phyloP scores from a whole-genome alignment of 2,113 vertebrate genomes.

The Ellobius talpinus region DNA sequence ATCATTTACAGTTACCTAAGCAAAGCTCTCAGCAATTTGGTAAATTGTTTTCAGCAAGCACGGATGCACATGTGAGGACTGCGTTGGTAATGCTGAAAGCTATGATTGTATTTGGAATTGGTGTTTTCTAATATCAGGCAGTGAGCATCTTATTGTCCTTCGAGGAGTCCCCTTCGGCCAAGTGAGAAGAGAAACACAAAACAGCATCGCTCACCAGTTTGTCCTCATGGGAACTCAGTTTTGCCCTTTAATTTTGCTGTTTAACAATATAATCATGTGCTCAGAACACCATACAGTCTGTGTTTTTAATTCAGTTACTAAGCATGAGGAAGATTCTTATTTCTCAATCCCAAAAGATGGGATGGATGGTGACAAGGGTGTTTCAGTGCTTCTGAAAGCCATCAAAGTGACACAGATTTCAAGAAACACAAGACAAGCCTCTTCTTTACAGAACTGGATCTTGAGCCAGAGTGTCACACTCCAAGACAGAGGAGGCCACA shows the following conservation, averaged over 20 bases:
- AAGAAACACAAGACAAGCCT: not conserved
- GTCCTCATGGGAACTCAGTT: not conserved
- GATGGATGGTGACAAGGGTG: not conserved
- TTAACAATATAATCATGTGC: constrained; percentile 12
- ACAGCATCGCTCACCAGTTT: constrained; percentile 10
- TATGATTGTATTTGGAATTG: constrained; percentile 13
- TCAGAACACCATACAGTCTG: not conserved
- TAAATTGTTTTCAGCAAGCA: constrained; percentile 26
- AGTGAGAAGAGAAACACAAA: constrained; percentile 53
- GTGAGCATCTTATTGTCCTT: constrained; percentile 43
- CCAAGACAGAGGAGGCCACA: not conserved
- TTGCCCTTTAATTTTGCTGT: constrained; percentile 15
- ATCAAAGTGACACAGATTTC: not conserved
- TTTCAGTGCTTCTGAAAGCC: constrained; percentile 37
- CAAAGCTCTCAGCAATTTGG: constrained; percentile 2
- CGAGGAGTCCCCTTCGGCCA: not conserved
- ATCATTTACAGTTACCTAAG: constrained; percentile 23
- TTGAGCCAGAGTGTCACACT: not conserved
- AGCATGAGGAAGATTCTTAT: constrained; percentile 7
- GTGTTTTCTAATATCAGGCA: constrained; percentile 45
- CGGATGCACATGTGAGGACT: not conserved
- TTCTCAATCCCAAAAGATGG: constrained; percentile 33
- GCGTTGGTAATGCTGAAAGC: not conserved
- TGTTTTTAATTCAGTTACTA: constrained; percentile 42
- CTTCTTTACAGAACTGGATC: not conserved